phyloP scores from a whole-genome alignment of 2,113 vertebrate genomes.

The Caranx ignobilis region DNA sequence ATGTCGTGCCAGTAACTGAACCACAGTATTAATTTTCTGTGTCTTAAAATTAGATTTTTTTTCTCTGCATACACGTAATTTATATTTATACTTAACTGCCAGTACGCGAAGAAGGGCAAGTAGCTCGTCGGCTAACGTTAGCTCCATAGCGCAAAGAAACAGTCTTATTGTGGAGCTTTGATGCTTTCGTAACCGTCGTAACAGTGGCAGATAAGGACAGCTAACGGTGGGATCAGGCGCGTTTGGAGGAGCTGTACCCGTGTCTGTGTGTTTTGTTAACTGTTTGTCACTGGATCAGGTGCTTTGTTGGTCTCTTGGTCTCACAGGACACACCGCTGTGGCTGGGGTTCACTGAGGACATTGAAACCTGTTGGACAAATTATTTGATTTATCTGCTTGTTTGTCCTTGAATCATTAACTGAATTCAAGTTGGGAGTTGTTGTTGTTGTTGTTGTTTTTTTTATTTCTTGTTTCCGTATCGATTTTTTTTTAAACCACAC shows the following conservation, averaged over 20 bases:
- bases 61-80: slow-evolving; percentile 20
- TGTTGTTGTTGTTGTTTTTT: not conserved
- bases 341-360: not conserved
- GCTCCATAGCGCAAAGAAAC: slow-evolving; percentile 43
- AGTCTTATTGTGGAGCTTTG: slow-evolving; percentile 54
- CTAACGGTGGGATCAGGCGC: not conserved
- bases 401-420: not conserved
- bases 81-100: slow-evolving; percentile 38
- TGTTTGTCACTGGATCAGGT: slow-evolving; percentile 9
- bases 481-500: slow-evolving; percentile 33
- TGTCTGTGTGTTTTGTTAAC: slow-evolving; percentile 16
- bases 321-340: slow-evolving; percentile 1
- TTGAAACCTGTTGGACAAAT: not conserved
- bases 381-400: not conserved
- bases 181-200: slow-evolving; percentile 64
- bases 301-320: not conserved
- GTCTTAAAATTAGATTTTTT: slow-evolving; percentile 3
- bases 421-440: not conserved
- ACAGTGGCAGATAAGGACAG: slow-evolving; percentile 15
- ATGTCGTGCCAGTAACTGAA: slow-evolving; percentile 44
- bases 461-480: not conserved
- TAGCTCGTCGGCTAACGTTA: slow-evolving; percentile 67
- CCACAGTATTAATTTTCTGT: slow-evolving; percentile 12
- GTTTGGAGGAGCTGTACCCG: not conserved
- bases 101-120: slow-evolving; percentile 4